Conservation (phyloP, 2,797 vertebrate genomes). For the Muscicapa comitata region DNA sequence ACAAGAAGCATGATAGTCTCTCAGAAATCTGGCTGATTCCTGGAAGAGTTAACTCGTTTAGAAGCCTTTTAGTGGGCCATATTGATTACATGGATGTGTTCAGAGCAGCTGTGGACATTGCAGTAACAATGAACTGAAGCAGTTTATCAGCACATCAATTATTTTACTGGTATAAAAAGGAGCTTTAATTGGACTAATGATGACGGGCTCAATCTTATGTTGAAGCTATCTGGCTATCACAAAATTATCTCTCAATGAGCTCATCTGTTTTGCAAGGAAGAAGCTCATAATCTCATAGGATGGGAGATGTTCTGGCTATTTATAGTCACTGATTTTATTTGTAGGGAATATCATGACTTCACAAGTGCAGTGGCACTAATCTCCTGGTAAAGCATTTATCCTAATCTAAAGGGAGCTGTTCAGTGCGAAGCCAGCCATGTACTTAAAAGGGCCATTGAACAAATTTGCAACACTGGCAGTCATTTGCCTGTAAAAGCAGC, state of each 20-base stretch:
- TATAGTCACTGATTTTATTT: conserved; percentile 54
- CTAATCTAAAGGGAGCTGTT: conserved; percentile 1
- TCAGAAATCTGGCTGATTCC: conserved; percentile 8
- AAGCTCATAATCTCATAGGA: conserved; percentile 9
- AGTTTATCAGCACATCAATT: conserved; percentile 33
- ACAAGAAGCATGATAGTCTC: neutral
- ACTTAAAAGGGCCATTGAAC: neutral
- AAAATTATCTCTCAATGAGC: conserved; percentile 39
- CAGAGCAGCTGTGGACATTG: conserved; percentile 27
- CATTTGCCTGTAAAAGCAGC: neutral
- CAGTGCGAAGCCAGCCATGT: neutral
- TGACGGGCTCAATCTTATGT: conserved; percentile 2
- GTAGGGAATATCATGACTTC: conserved; percentile 44
- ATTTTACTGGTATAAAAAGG: conserved; percentile 42
- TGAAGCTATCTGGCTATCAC: conserved; percentile 23
- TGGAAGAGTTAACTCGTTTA: conserved; percentile 60
- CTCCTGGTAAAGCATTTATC: conserved; percentile 24
- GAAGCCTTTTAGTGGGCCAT: conserved; percentile 35
- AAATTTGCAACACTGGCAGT: neutral
- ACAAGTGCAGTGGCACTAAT: conserved; percentile 30
- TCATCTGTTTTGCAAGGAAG: conserved; percentile 44
- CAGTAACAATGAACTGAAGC: conserved; percentile 9
- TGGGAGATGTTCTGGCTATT: conserved; percentile 33
- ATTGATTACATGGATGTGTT: conserved; percentile 2
- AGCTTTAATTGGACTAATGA: conserved; percentile 56